Conservation (phyloP, 1,140 invertebrate genomes). For the Trichonephila inaurata region DNA sequence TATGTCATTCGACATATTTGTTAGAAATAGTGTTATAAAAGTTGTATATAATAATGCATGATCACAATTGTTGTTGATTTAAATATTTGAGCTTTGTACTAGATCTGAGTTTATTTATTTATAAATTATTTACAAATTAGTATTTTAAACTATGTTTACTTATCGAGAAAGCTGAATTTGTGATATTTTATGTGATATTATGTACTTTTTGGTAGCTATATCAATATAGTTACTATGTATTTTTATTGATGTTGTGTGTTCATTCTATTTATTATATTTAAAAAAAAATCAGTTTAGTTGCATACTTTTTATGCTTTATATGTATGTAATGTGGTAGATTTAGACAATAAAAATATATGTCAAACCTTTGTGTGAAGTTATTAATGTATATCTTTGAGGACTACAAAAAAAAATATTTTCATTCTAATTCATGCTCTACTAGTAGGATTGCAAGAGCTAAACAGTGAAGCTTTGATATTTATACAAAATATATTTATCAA, state of each 20-base stretch:
- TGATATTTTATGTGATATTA: constrained; percentile 51
- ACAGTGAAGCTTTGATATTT: too few species aligned
- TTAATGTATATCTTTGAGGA: too few species aligned
- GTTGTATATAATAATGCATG: not conserved
- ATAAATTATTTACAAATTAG: constrained; percentile 13
- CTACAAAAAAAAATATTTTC: too few species aligned
- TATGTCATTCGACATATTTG: too few species aligned
- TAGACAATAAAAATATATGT: not conserved
- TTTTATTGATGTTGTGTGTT: not conserved
- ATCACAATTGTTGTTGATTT: not conserved
- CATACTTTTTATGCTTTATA: not conserved
- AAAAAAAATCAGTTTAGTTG: not conserved
- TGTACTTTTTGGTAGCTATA: not conserved
- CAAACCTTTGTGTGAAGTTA: too few species aligned
- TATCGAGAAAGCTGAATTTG: not conserved
- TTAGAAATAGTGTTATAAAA: too few species aligned
- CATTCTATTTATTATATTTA: not conserved
- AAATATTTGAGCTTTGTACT: not conserved
- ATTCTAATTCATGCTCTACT: too few species aligned
- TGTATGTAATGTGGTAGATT: not conserved
- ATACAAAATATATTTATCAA: too few species aligned
- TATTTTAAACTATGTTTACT: not conserved
- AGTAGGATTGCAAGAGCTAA: too few species aligned
- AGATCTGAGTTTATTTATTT: not conserved
- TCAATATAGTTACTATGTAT: not conserved